A percentile compares a stretch with the other conserved stretches of the same genome.
Conservation (phyloP, 2,113 vertebrate genomes). For the Neodontobutis hainanensis region DNA sequence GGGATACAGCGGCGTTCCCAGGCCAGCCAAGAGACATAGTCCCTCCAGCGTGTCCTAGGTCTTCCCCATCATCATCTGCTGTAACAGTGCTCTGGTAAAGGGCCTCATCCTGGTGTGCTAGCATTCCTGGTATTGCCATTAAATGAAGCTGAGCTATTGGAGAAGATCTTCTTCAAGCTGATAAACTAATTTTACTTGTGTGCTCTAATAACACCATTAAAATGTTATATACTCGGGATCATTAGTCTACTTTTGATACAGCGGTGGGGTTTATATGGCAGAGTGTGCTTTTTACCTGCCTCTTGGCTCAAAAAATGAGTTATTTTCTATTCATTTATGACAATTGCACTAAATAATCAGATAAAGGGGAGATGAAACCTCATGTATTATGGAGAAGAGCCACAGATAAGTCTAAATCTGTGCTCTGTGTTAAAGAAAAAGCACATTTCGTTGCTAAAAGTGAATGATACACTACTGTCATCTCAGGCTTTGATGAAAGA, state of each 20-base stretch:
- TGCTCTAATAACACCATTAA: conserved; percentile 73
- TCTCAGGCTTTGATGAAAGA: conserved; percentile 58
- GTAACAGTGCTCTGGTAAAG: conserved; percentile 25
- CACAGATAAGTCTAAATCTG: conserved; percentile 42
- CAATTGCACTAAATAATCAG: conserved; percentile 38
- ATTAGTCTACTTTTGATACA: conserved; percentile 60
- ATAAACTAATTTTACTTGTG: conserved; percentile 68
- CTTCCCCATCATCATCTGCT: conserved; percentile 48
- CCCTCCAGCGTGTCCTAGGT: too few relatives aligned
- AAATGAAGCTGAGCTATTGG: conserved; percentile 55
- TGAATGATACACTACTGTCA: conserved; percentile 53
- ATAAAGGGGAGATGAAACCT: conserved; percentile 32
- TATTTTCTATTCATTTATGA: conserved; percentile 3
- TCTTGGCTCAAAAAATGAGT: too few relatives aligned
- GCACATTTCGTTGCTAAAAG: conserved; percentile 29
- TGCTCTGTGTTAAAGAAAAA: conserved; percentile 14
- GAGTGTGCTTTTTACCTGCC: conserved; percentile 13
- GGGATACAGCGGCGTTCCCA: too few relatives aligned
- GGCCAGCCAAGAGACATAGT: too few relatives aligned
- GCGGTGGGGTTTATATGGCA: conserved; percentile 6
- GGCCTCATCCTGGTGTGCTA: conserved; percentile 60
- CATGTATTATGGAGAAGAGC: conserved; percentile 18
- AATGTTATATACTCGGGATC: conserved; percentile 66
- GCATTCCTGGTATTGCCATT: conserved; percentile 61
- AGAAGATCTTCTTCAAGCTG: conserved; percentile 70